Evolutionary conservation across 2,113 vertebrate genomes (phyloP).

Genomic region (Rhodinocichla rosea): DNA sequence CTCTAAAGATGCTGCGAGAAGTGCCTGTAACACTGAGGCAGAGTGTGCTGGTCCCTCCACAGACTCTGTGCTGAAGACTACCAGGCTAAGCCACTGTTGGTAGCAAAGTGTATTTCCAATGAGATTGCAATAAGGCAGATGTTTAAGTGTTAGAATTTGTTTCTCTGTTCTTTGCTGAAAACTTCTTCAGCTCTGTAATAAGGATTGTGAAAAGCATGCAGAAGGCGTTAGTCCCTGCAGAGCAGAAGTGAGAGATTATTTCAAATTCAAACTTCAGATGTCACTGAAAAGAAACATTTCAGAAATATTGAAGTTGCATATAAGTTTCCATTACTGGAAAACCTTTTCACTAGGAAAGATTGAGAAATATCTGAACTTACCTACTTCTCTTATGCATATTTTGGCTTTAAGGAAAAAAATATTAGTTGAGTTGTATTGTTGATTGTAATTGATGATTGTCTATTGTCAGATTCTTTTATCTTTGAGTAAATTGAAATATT

Average conservation of each 20-base stretch:
- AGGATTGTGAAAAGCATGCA: not conserved
- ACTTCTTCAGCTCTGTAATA: not conserved
- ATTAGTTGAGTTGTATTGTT: not conserved
- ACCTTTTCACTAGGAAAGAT: not conserved
- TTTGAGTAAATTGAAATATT: not conserved
- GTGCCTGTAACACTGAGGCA: not conserved
- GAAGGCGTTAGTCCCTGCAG: not conserved
- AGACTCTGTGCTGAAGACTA: not conserved
- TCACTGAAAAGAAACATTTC: not conserved
- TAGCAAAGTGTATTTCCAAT: not conserved
- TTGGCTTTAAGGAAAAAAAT: not conserved
- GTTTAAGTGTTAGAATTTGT: not conserved
- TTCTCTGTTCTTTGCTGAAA: not conserved
- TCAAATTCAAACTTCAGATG: not conserved
- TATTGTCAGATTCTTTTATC: not conserved
- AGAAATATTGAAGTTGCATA: not conserved
- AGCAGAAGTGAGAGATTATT: not conserved
- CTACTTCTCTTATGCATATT: not conserved
- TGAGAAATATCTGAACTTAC: not conserved
- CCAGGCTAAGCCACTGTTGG: not conserved
- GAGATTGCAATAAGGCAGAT: not conserved
- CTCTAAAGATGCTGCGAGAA: not conserved
- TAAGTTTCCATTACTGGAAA: not conserved
- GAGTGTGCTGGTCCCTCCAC: fast-evolving
- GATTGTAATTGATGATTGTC: not conserved